A percentile compares a stretch with the other conserved stretches of the same genome.
phyloP scores from a whole-genome alignment of 2,797 vertebrate species.

The Gambelia wislizenii region DNA sequence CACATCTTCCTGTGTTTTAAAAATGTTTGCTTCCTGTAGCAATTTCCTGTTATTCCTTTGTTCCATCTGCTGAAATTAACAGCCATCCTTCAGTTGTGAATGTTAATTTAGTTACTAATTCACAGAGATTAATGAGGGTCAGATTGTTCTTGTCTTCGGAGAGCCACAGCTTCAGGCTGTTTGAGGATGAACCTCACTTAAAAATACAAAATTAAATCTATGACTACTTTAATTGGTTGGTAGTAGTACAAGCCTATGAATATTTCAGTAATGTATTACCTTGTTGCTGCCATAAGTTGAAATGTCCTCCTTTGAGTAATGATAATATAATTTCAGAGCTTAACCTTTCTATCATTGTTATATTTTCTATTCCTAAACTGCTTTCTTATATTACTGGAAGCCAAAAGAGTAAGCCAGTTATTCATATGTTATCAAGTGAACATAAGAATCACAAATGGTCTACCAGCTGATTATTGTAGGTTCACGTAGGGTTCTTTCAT shows the following conservation, averaged over 20 bases:
- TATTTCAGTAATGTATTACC: neutral
- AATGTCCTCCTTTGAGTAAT: neutral
- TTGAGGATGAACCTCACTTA: neutral
- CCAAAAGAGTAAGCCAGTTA: neutral
- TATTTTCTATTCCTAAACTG: neutral
- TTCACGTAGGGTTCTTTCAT: neutral
- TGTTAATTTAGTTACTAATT: slow-evolving; percentile 23
- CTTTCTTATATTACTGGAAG: neutral
- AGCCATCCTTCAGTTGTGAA: slow-evolving; percentile 17
- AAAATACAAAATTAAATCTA: slow-evolving; percentile 1
- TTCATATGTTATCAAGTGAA: neutral
- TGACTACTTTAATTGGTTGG: neutral
- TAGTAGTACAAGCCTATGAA: neutral
- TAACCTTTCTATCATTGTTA: neutral
- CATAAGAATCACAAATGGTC: neutral
- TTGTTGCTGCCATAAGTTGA: neutral
- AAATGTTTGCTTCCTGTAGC: neutral
- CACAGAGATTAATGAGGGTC: neutral
- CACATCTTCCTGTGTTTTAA: neutral
- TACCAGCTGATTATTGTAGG: neutral
- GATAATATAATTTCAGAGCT: neutral
- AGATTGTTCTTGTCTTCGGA: neutral
- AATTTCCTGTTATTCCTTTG: neutral
- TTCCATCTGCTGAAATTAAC: slow-evolving; percentile 14
- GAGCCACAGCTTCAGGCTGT: neutral